These are phyloP conservation scores for Leucophenga maculata DNA, from an alignment of 2,888 invertebrate species.

Conservation along the genomic window DNA sequence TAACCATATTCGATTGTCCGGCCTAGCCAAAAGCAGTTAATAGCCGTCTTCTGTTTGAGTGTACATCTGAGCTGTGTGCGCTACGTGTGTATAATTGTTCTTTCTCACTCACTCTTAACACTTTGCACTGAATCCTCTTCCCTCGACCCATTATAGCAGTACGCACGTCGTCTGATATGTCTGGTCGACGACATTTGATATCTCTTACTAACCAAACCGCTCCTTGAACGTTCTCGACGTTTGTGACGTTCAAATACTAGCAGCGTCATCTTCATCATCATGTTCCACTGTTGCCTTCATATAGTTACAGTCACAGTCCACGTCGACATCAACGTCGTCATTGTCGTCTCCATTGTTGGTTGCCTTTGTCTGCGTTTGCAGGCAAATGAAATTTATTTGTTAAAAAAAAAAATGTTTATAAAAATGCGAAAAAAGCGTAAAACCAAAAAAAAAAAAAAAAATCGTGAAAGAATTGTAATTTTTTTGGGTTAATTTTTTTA, in stretches of 20 bases:
- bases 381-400: conserved; percentile 21
- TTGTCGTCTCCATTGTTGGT: conserved; percentile 32
- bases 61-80: too few species aligned
- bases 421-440: background rate
- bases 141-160: too few species aligned
- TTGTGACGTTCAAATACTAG: background rate
- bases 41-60: too few species aligned
- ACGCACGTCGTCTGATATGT: background rate
- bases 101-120: too few species aligned
- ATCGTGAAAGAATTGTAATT: conserved; percentile 1
- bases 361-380: conserved; percentile 47
- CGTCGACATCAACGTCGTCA: conserved; percentile 2
- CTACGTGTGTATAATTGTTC: too few species aligned
- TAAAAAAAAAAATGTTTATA: conserved; percentile 5
- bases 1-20: too few species aligned
- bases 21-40: too few species aligned
- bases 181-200: conserved; percentile 26
- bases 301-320: background rate
- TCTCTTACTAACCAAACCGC: background rate
- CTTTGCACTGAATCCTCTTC: background rate
- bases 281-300: too few species aligned
- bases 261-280: background rate
- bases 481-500: conserved; percentile 18
- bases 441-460: background rate
- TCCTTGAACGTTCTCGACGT: background rate